phyloP scores from a whole-genome alignment of 2,797 vertebrate genomes.

The Thamnophis elegans region DNA sequence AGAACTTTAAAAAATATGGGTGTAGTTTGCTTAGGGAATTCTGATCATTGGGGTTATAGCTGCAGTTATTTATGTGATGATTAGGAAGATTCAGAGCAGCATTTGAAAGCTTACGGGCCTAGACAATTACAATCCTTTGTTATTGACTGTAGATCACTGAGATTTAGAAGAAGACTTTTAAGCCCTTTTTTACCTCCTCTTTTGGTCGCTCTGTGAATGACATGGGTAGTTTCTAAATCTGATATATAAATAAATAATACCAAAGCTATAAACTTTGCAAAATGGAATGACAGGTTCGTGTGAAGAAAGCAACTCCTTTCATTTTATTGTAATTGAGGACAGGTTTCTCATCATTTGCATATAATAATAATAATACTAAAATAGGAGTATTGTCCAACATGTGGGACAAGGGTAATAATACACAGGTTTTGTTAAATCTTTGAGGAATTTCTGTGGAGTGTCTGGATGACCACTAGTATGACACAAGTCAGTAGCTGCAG shows the following conservation, averaged over 20 bases:
- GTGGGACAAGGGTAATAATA: too few relatives aligned
- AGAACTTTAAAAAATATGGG: not conserved
- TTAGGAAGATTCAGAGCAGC: not conserved
- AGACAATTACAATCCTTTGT: not conserved
- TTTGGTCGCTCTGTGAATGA: not conserved
- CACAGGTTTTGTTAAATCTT: not conserved
- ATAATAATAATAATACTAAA: too few relatives aligned
- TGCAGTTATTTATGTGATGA: not conserved
- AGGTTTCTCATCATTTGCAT: not conserved
- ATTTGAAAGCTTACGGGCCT: not conserved
- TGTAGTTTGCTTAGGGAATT: not conserved
- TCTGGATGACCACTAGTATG: not conserved
- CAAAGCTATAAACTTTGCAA: not conserved
- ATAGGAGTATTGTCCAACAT: too few relatives aligned
- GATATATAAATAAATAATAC: not conserved
- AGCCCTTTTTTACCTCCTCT: not conserved
- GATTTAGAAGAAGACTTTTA: not conserved
- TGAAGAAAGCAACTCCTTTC: not conserved
- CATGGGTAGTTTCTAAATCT: not conserved
- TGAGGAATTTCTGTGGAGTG: not conserved
- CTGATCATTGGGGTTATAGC: not conserved
- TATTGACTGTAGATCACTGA: not conserved
- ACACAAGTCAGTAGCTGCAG: not conserved
- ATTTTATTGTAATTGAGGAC: not conserved
- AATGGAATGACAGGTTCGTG: not conserved